Evolutionary conservation across 2,888 invertebrate genomes (phyloP).

Genomic region (Neoascia interrupta): DNA sequence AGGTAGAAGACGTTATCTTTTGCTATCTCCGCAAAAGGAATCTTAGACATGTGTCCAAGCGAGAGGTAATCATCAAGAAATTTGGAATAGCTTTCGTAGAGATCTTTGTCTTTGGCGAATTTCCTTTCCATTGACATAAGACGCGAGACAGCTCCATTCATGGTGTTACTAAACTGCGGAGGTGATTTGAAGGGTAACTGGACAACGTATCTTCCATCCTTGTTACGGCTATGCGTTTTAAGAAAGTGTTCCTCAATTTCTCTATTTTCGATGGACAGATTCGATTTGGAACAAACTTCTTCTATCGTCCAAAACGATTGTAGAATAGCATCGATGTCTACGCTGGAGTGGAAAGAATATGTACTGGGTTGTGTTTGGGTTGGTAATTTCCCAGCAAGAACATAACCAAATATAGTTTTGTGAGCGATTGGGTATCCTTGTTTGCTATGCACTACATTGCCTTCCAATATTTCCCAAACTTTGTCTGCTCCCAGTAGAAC

Average conservation of each 20-base stretch:
- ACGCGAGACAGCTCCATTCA: slow-evolving; percentile 12
- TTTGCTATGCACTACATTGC: too few species aligned
- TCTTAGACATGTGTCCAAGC: neutral
- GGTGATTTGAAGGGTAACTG: too few species aligned
- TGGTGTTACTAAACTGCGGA: slow-evolving; percentile 22
- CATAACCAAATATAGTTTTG: neutral
- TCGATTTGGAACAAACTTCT: neutral
- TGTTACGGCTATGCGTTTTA: neutral
- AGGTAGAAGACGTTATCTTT: neutral
- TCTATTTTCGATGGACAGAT: neutral
- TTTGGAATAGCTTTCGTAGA: neutral
- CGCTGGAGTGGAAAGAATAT: too few species aligned
- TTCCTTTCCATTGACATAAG: neutral
- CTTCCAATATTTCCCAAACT: neutral
- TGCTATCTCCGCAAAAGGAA: neutral
- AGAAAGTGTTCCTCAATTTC: neutral
- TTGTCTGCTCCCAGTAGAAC: neutral
- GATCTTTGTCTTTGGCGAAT: neutral
- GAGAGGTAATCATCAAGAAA: slow-evolving; percentile 1
- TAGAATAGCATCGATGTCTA: too few species aligned
- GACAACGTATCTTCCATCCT: neutral
- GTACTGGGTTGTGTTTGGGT: too few species aligned
- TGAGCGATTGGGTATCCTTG: neutral
- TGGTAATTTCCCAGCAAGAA: too few species aligned
- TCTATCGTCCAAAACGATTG: slow-evolving; percentile 23